Conservation (phyloP, 2,113 vertebrate genomes). For the Periophthalmus modestus region DNA sequence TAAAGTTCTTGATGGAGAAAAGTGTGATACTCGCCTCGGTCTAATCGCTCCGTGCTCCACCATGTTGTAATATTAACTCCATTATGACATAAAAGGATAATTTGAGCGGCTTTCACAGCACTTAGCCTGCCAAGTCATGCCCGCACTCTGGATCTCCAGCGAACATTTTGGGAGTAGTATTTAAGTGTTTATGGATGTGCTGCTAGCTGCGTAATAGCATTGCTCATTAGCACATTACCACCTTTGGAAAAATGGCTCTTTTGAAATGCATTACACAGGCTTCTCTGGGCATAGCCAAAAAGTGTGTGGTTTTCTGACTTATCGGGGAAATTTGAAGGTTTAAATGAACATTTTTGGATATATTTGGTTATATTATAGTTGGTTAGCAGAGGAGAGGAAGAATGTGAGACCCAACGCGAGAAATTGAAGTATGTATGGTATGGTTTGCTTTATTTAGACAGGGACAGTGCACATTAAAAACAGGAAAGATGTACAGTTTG, state of each 20-base stretch:
- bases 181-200: conserved; percentile 44
- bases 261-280: conserved; percentile 48
- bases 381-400: too few relatives aligned
- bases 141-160: conserved; percentile 10
- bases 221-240: conserved; percentile 51
- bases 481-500: too few relatives aligned
- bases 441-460: too few relatives aligned
- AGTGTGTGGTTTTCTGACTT: background rate
- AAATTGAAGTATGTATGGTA: too few relatives aligned
- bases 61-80: conserved; percentile 7
- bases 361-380: too few relatives aligned
- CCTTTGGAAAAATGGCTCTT: conserved; percentile 48
- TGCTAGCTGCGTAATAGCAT: conserved; percentile 45
- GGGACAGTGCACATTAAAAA: too few relatives aligned
- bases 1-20: background rate
- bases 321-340: background rate
- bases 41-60: conserved; percentile 5
- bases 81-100: conserved; percentile 25
- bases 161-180: conserved; percentile 41
- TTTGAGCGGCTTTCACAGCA: conserved; percentile 29
- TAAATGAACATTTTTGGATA: too few relatives aligned
- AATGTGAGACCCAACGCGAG: too few relatives aligned
- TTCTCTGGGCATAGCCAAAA: conserved; percentile 25
- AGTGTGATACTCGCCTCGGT: conserved; percentile 17
- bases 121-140: conserved; percentile 25